phyloP scores from a whole-genome alignment of 2,797 vertebrate genomes.

The Artibeus jamaicensis region DNA sequence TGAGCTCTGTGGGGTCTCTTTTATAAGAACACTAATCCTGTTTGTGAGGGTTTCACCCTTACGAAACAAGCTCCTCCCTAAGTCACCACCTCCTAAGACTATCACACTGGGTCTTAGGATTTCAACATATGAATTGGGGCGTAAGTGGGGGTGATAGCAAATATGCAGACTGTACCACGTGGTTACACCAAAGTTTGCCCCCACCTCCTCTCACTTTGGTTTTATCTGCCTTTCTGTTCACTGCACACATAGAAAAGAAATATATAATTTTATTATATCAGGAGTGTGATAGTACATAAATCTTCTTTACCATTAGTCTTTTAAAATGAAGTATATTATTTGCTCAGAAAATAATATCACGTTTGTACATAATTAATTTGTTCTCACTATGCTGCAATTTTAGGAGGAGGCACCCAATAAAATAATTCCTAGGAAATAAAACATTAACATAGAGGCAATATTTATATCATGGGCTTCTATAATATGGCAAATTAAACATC shows the following conservation, averaged over 20 bases:
- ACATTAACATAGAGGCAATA: not conserved
- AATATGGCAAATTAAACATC: slow-evolving; percentile 15
- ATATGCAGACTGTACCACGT: not conserved
- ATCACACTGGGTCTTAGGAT: not conserved
- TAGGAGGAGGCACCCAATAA: not conserved
- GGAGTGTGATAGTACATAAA: not conserved
- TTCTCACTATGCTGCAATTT: not conserved
- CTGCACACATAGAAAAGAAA: not conserved
- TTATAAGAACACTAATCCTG: not conserved
- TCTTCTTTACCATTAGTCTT: slow-evolving; percentile 6
- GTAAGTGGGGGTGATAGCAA: not conserved
- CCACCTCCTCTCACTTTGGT: not conserved
- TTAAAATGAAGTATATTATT: not conserved
- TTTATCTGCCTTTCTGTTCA: not conserved
- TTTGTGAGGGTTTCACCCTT: not conserved
- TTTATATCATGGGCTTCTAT: not conserved
- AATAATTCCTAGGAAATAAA: slow-evolving; percentile 37
- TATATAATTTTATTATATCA: no score
- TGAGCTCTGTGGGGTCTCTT: not conserved
- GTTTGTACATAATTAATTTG: slow-evolving; percentile 22
- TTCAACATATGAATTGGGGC: not conserved
- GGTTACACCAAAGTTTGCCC: not conserved
- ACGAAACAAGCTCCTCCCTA: not conserved
- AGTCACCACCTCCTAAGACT: not conserved
- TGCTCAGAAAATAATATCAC: not conserved